Conservation (phyloP, 2,888 invertebrate genomes). For the Iselma pallidipennis region DNA sequence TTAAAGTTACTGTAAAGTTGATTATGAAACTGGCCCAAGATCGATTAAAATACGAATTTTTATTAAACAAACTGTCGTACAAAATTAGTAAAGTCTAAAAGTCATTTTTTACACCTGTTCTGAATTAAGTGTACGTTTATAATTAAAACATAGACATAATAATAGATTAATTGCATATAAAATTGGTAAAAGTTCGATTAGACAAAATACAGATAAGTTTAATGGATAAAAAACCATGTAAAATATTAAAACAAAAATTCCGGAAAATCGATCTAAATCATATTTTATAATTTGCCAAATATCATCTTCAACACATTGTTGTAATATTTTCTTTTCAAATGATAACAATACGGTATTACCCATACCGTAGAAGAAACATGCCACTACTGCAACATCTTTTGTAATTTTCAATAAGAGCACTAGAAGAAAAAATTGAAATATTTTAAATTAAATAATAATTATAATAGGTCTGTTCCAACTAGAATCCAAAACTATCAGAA, state of each 20-base stretch:
- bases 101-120: too few relatives aligned
- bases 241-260: background rate
- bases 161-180: background rate
- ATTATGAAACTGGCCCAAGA: too few relatives aligned
- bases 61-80: too few relatives aligned
- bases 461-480: too few relatives aligned
- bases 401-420: background rate
- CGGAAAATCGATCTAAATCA: background rate
- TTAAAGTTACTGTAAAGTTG: too few relatives aligned
- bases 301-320: background rate
- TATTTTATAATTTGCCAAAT: background rate
- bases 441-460: background rate
- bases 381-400: background rate
- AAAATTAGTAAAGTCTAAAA: too few relatives aligned
- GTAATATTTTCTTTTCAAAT: background rate
- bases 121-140: background rate
- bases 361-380: background rate
- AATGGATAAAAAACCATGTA: background rate
- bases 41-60: too few relatives aligned
- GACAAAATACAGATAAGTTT: background rate
- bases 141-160: background rate
- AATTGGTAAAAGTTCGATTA: background rate
- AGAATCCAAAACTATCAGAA: too few relatives aligned
- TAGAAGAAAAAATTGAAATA: background rate
- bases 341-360: background rate